Conservation (phyloP, 2,113 vertebrate species). For the Nansenia antarctica region DNA sequence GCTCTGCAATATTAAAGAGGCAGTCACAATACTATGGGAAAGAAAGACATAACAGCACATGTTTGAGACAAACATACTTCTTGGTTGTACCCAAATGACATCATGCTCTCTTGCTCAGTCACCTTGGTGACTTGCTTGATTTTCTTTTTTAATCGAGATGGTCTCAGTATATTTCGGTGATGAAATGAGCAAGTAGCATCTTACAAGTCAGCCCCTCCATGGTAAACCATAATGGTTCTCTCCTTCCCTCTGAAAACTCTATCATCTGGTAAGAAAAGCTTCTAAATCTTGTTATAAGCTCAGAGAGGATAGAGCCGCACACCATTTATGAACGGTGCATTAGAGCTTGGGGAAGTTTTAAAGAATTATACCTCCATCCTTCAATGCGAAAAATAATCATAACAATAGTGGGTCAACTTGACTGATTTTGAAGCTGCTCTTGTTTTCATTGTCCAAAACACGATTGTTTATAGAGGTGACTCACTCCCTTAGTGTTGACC, state of each 20-base stretch:
- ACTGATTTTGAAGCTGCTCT: no score
- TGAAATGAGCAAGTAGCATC: no score
- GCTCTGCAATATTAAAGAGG: not conserved
- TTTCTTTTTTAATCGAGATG: not conserved
- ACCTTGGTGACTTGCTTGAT: not conserved
- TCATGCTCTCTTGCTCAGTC: no score
- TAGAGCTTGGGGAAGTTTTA: constrained; percentile 48
- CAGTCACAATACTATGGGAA: no score
- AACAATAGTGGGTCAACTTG: no score
- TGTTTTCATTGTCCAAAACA: no score
- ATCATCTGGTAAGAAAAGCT: constrained; percentile 52
- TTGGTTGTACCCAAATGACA: not conserved
- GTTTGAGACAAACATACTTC: not conserved
- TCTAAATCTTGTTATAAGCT: constrained; percentile 75
- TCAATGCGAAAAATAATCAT: no score
- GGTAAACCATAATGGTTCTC: not conserved
- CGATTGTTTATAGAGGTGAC: no score
- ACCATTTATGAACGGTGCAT: constrained; percentile 63
- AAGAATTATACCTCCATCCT: constrained; percentile 61
- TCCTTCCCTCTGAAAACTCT: not conserved
- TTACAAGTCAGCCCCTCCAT: not conserved
- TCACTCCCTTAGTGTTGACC: no score
- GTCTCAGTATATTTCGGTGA: not conserved
- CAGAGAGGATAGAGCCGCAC: constrained; percentile 67
- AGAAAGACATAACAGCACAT: no score